A percentile compares a stretch with the other conserved stretches of the same genome.
These are phyloP conservation scores for Lagocephalus sceleratus DNA, from an alignment of 2,797 vertebrate species.

Conservation along the genomic window DNA sequence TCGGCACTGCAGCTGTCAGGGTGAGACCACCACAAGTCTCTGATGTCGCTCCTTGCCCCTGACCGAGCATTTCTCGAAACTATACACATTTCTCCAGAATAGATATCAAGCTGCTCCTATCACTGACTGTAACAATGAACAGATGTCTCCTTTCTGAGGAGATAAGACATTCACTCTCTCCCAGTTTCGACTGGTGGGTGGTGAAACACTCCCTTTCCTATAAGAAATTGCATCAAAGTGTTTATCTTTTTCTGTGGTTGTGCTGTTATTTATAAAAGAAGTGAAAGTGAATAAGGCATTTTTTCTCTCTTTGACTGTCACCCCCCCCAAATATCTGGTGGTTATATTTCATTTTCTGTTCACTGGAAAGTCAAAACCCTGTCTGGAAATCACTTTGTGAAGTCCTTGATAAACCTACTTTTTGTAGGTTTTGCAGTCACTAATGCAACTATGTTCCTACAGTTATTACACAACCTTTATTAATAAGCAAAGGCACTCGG, in stretches of 20 bases:
- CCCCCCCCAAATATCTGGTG: background rate
- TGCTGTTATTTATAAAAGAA: background rate
- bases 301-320: too few relatives aligned
- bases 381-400: background rate
- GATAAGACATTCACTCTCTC: conserved; percentile 40
- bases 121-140: conserved; percentile 66
- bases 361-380: background rate
- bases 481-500: too few relatives aligned
- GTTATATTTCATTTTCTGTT: conserved; percentile 9
- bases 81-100: conserved; percentile 41
- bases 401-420: too few relatives aligned
- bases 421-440: too few relatives aligned
- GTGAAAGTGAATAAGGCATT: background rate
- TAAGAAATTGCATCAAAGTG: background rate
- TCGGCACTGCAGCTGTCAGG: conserved; percentile 65
- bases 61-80: conserved; percentile 48
- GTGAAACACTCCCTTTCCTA: conserved; percentile 9
- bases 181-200: conserved; percentile 22
- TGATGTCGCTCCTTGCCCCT: conserved; percentile 28
- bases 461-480: too few relatives aligned
- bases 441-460: too few relatives aligned
- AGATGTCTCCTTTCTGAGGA: conserved; percentile 61
- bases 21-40: conserved; percentile 37
- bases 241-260: conserved; percentile 2
- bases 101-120: conserved; percentile 54